Evolutionary conservation across 2,888 invertebrate genomes (phyloP), one percentile per base, ranked within the genome.

Genomic region (Syrphus vitripennis): DNA sequence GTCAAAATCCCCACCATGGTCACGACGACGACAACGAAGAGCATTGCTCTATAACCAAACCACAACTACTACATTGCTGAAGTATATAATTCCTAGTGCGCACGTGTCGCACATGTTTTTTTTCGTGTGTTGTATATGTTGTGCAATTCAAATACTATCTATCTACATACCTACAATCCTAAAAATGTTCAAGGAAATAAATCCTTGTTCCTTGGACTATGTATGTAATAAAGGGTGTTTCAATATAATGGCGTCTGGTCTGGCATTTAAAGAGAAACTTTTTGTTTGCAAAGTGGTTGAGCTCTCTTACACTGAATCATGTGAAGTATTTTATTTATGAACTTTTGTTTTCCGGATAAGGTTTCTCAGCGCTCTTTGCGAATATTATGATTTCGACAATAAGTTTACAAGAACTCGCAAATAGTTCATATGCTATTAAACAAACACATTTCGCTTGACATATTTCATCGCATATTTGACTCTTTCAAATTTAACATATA

Each of bases 91-190:
- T 74, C 70, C 42, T 50, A 77, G 63, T 86, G 86, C 86, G 86
- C 86, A 86, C 82, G 86, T 86, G 86, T 82, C 82, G 86, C 78
- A 86, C 82, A 86, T 77, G 82, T 59, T 78, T 70, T 42, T 76
- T 76, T 40, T 61, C n/a, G 14, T 24, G 16, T 57, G 10, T 37
- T 61, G 5, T 42, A 34, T 34, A 67, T 50, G 19, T 81, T 77
- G 70, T 81, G 77, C 72, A 77, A 78, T 81, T 55, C 72, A 71
- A 69, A 77, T 77, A 86, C 65, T 65, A 31, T 29, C 16, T 45
- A 65, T 12, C 42, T 63, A 42, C 48, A 29, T 63, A 63, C 26
- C 19, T 65, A 29, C 45, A 50, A 50, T 50, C 21, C 37, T n/a
- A n/a, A 45, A 50, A 77, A 77, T 81, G 65, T 72, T 72, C 55